These are phyloP conservation scores for Centropus bengalensis DNA, from an alignment of 2,113 vertebrate genomes.

Conservation along the genomic window DNA sequence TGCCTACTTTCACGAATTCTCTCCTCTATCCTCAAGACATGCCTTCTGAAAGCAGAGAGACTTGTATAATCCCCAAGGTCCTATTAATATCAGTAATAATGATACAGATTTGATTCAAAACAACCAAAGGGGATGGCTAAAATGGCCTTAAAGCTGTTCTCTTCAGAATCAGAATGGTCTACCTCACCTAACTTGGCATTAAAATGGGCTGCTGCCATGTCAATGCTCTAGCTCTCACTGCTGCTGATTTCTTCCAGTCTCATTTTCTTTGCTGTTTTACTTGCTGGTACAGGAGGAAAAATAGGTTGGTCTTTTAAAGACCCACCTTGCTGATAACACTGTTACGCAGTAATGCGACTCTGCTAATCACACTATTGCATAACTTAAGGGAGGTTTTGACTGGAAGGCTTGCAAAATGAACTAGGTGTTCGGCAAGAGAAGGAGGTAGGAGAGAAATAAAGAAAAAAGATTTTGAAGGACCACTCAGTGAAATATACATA, in stretches of 20 bases:
- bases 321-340: background rate
- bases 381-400: conserved; percentile 12
- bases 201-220: conserved; percentile 11
- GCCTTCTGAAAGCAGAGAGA: background rate
- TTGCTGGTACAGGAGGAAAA: background rate
- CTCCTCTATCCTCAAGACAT: background rate
- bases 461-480: background rate
- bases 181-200: background rate
- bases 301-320: background rate
- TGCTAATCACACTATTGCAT: background rate
- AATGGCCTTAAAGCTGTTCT: background rate
- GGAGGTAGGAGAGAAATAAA: background rate
- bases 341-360: background rate
- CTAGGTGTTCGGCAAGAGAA: background rate
- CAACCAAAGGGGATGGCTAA: background rate
- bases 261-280: conserved; percentile 8
- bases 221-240: background rate
- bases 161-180: background rate
- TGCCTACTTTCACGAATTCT: background rate
- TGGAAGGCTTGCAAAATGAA: conserved; percentile 33
- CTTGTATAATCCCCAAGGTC: background rate
- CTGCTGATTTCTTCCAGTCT: background rate
- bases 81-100: conserved; percentile 1
- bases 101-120: background rate
- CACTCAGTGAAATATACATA: background rate